Conservation (phyloP, 2,888 invertebrate genomes). For the Clistopyga incitator region DNA sequence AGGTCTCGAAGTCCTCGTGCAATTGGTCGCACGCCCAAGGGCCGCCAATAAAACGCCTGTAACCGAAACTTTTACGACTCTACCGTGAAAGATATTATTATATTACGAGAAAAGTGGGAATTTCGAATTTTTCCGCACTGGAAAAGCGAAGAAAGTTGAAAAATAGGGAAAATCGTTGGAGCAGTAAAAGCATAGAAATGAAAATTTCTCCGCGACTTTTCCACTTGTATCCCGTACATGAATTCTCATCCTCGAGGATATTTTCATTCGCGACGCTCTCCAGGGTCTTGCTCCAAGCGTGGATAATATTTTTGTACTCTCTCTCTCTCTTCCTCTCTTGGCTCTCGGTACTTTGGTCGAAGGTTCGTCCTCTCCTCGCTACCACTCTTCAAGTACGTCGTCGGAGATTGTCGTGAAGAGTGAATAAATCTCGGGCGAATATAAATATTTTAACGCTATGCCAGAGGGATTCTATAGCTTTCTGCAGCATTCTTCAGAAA, state of each 20-base stretch:
- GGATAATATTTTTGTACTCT: conserved; percentile 51
- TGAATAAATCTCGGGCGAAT: conserved; percentile 40
- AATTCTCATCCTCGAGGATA: conserved; percentile 36
- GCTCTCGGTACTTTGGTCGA: background rate
- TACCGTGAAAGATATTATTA: background rate
- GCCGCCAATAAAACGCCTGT: conserved; percentile 38
- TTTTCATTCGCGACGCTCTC: conserved; percentile 51
- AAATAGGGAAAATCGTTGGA: conserved; percentile 18
- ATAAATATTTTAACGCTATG: conserved; percentile 40
- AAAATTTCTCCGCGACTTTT: conserved; percentile 22
- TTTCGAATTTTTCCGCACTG: background rate
- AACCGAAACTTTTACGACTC: conserved; percentile 41
- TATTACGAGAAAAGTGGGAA: background rate
- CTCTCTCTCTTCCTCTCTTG: background rate
- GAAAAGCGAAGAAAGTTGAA: conserved; percentile 6
- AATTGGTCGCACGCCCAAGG: conserved; percentile 2
- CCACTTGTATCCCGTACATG: background rate
- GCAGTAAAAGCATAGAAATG: background rate
- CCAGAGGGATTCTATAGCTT: conserved; percentile 14
- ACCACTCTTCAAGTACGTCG: conserved; percentile 25
- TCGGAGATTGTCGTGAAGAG: conserved; percentile 8
- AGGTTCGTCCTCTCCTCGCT: background rate
- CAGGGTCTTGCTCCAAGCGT: conserved; percentile 30
- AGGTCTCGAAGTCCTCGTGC: background rate
- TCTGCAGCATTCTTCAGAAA: background rate